Evolutionary conservation across 2,797 vertebrate genomes (phyloP).

Genomic region (Clarias platycephalus): DNA sequence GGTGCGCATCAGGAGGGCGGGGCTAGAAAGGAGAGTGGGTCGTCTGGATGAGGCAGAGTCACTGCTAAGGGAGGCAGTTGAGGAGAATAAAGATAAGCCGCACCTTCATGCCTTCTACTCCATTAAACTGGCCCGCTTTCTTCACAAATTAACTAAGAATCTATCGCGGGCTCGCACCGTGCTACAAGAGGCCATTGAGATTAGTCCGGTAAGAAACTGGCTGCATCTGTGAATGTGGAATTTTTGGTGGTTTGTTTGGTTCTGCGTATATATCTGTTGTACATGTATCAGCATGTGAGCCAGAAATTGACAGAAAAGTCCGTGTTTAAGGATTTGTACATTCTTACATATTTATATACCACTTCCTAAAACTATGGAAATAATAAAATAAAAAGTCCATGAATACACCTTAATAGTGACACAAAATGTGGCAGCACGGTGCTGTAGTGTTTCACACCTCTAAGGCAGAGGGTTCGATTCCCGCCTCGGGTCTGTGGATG

Average conservation of each 20-base stretch:
- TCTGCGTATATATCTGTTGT: neutral
- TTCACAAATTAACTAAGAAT: conserved; percentile 76
- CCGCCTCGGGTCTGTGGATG: no score
- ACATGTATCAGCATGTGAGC: neutral
- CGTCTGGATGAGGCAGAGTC: conserved; percentile 75
- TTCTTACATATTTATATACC: neutral
- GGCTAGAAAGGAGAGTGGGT: conserved; percentile 79
- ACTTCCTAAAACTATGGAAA: no score
- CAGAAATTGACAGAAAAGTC: neutral
- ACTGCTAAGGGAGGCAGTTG: conserved; percentile 75
- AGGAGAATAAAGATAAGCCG: conserved; percentile 74
- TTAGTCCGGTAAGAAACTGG: conserved; percentile 76
- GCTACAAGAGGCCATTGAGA: conserved; percentile 79
- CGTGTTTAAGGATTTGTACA: neutral
- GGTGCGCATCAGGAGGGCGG: conserved; percentile 77
- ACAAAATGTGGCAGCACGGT: no score
- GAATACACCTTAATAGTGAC: no score
- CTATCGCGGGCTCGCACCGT: conserved; percentile 72
- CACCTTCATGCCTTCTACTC: conserved; percentile 81
- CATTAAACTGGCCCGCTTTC: conserved; percentile 79
- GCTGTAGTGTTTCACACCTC: no score
- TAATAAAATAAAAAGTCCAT: no score
- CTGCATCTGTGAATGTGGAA: neutral
- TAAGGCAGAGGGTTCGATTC: no score
- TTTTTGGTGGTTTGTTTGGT: neutral